These are phyloP conservation scores for Pachyramphus minor DNA, from an alignment of 2,113 vertebrate genomes.

Conservation along the genomic window DNA sequence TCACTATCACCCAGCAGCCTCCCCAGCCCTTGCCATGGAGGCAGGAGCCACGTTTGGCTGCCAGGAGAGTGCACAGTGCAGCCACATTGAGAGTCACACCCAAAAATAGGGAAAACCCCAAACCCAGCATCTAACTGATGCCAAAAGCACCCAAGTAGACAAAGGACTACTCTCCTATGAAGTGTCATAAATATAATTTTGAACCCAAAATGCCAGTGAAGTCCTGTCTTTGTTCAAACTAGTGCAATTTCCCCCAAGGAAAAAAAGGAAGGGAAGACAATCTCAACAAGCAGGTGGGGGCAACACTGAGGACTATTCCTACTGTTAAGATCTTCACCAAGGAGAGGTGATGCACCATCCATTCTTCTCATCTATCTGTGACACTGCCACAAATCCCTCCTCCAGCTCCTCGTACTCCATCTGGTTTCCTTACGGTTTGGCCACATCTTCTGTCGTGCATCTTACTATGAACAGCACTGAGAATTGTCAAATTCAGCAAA, in stretches of 20 bases:
- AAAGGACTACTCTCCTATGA: neutral
- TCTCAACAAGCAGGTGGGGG: neutral
- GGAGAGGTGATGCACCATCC: rapidly evolving
- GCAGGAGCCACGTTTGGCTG: rapidly evolving
- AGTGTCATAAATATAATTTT: rapidly evolving
- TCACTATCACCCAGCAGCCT: rapidly evolving
- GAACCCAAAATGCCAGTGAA: rapidly evolving
- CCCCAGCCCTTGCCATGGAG: rapidly evolving
- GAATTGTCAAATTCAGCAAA: neutral
- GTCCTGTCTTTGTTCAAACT: neutral
- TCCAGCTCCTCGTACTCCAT: rapidly evolving
- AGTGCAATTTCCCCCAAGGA: neutral
- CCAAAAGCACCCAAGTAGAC: neutral
- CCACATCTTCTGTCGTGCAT: neutral
- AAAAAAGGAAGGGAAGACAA: neutral
- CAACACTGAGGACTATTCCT: rapidly evolving
- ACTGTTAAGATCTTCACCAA: rapidly evolving
- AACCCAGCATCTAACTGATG: neutral
- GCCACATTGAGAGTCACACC: rapidly evolving
- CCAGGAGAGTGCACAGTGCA: rapidly evolving
- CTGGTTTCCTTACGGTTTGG: neutral
- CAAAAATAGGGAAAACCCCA: rapidly evolving
- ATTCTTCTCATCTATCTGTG: neutral
- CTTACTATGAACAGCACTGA: neutral
- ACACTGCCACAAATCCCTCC: neutral